Percentiles rank a stretch among this genome's conserved stretches.
These are phyloP conservation scores for Hirtodrosophila confusa DNA, from an alignment of 2,888 invertebrate species.

Conservation along the genomic window DNA sequence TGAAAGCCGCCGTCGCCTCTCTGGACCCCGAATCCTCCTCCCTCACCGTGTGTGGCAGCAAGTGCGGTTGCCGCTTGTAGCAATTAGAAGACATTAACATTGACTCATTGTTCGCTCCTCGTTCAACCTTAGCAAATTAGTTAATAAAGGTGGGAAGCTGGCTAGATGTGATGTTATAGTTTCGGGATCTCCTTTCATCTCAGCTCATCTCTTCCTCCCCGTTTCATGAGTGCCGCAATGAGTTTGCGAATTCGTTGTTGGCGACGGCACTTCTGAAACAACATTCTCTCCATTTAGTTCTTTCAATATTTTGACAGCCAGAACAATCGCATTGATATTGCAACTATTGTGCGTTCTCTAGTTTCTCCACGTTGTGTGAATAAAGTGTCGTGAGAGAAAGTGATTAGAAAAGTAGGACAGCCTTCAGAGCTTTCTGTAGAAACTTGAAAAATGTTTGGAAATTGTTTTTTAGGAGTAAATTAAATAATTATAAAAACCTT, in stretches of 20 bases:
- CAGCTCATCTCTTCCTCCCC: not conserved
- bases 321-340: constrained; percentile 67
- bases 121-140: constrained; percentile 73
- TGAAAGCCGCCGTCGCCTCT: constrained; percentile 49
- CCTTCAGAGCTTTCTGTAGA: constrained; percentile 1
- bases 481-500: no score
- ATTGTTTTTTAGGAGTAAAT: no score
- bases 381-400: constrained; percentile 45
- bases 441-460: no score
- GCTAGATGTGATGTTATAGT: constrained; percentile 45
- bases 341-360: constrained; percentile 39
- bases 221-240: constrained; percentile 53
- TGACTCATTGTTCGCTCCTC: constrained; percentile 47
- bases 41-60: constrained; percentile 24
- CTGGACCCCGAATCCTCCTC: not conserved
- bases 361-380: constrained; percentile 59
- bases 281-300: constrained; percentile 29
- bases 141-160: constrained; percentile 80
- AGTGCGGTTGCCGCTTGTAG: constrained; percentile 47
- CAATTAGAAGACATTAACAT: constrained; percentile 69
- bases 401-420: constrained; percentile 4
- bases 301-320: constrained; percentile 72
- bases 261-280: constrained; percentile 43
- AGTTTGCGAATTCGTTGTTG: constrained; percentile 67
- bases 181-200: constrained; percentile 44